Evolutionary conservation across 1,140 invertebrate genomes (phyloP).

Genomic region (Achroia grisella): DNA sequence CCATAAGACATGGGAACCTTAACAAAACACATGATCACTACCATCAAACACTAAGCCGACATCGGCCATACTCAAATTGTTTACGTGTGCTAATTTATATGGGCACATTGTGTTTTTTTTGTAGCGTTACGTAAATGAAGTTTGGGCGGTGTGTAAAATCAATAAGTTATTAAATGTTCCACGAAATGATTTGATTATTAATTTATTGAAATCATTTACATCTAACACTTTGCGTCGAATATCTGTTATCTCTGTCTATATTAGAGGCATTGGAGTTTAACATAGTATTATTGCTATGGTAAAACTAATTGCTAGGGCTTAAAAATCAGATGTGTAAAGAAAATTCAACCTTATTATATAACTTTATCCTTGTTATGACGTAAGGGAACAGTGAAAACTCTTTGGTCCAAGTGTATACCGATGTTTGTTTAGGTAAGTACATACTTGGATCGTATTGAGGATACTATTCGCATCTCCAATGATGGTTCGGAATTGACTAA

Average conservation of each 20-base stretch:
- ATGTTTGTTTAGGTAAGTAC: neutral
- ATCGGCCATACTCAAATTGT: slow-evolving; percentile 18
- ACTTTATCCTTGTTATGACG: slow-evolving; percentile 49
- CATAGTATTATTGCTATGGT: too few relatives aligned
- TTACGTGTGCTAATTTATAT: slow-evolving; percentile 17
- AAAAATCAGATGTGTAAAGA: too few relatives aligned
- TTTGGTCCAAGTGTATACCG: neutral
- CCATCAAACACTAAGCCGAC: slow-evolving; percentile 9
- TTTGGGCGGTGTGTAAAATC: slow-evolving; percentile 41
- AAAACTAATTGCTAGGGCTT: too few relatives aligned
- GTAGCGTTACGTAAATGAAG: slow-evolving; percentile 49
- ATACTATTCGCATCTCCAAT: too few relatives aligned
- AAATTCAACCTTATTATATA: slow-evolving; percentile 37
- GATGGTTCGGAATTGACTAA: too few relatives aligned
- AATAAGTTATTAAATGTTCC: slow-evolving; percentile 46
- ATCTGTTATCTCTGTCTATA: too few relatives aligned
- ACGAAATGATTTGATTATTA: too few relatives aligned
- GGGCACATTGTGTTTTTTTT: slow-evolving; percentile 19
- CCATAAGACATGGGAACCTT: slow-evolving; percentile 46
- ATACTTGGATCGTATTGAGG: too few relatives aligned
- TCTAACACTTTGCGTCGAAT: too few relatives aligned
- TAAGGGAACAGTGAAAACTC: slow-evolving; percentile 21
- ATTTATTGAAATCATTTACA: too few relatives aligned
- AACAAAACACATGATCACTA: slow-evolving; percentile 51
- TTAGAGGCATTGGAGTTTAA: too few relatives aligned